A percentile compares a stretch with the other conserved stretches of the same genome.
These are phyloP conservation scores for Netelia virgata DNA, from an alignment of 2,888 invertebrate genomes.

Conservation along the genomic window DNA sequence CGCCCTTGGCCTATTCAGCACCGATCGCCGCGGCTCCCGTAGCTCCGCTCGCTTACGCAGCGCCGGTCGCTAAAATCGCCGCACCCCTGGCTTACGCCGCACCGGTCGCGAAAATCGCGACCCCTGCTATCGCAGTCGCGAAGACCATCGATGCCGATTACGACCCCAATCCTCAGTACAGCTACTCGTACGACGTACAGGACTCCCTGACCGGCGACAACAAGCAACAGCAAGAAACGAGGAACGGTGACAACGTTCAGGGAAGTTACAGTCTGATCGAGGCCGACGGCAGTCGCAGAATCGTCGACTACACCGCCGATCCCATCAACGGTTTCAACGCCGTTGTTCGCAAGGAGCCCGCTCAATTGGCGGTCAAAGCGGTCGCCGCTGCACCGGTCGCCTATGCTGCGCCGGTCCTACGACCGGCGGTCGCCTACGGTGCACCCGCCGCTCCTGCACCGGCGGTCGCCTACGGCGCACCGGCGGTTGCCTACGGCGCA, in stretches of 20 bases:
- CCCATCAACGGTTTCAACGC: constrained; percentile 70
- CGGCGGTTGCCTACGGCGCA: constrained; percentile 6
- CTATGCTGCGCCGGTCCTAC: constrained; percentile 41
- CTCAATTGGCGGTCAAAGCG: constrained; percentile 65
- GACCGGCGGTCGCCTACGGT: constrained; percentile 63
- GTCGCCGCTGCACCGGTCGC: constrained; percentile 62
- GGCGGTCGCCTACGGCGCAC: constrained; percentile 58
- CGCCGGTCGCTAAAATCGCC: background rate
- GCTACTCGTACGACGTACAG: constrained; percentile 73
- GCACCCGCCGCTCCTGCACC: constrained; percentile 47
- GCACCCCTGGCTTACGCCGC: constrained; percentile 59
- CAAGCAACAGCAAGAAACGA: constrained; percentile 72
- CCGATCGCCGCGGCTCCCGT: background rate
- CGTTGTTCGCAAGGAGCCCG: constrained; percentile 68
- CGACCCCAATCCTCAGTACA: constrained; percentile 71
- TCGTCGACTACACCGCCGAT: constrained; percentile 71
- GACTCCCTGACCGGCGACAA: constrained; percentile 74
- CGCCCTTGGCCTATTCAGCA: constrained; percentile 40
- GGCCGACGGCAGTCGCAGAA: constrained; percentile 68
- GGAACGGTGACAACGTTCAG: constrained; percentile 69
- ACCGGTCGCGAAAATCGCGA: constrained; percentile 63
- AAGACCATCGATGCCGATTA: constrained; percentile 65
- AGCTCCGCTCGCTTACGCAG: constrained; percentile 18
- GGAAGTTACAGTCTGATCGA: constrained; percentile 71
- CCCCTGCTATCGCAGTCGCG: constrained; percentile 55